Percentiles rank a stretch among this genome's conserved stretches.
These are phyloP conservation scores for Enteromius fasciolatus DNA, from an alignment of 2,797 vertebrate genomes.

Conservation along the genomic window DNA sequence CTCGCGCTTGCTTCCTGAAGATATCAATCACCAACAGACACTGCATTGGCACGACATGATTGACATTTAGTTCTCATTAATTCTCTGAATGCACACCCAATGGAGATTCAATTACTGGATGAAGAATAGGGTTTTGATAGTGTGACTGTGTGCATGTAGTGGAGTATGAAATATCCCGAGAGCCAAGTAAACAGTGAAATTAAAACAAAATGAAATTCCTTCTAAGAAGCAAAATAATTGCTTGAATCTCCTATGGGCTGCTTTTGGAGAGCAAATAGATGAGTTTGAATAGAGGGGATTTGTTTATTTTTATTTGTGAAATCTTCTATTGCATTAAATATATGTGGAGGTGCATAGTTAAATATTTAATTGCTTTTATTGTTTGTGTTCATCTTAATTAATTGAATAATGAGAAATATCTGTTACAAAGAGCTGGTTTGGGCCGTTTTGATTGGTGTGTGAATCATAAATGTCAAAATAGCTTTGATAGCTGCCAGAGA, in stretches of 20 bases:
- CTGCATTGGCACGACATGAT: background rate
- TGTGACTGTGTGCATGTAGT: slow-evolving; percentile 20
- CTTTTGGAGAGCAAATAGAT: background rate
- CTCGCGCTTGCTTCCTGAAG: slow-evolving; percentile 19
- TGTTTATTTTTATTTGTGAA: slow-evolving; percentile 3
- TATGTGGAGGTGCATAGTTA: background rate
- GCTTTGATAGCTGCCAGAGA: background rate
- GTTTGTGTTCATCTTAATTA: background rate
- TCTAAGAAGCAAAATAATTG: slow-evolving; percentile 6
- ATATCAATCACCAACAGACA: slow-evolving; percentile 34
- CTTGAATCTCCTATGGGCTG: background rate
- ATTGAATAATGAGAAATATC: background rate
- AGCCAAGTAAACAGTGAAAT: slow-evolving; percentile 12
- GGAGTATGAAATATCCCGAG: slow-evolving; percentile 14
- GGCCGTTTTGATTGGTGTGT: background rate
- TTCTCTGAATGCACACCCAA: slow-evolving; percentile 13
- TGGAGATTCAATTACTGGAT: slow-evolving; percentile 35
- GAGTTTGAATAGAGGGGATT: background rate
- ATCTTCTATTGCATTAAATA: background rate
- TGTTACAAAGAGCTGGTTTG: background rate
- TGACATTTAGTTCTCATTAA: slow-evolving; percentile 39
- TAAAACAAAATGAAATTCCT: slow-evolving; percentile 39
- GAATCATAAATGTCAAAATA: background rate
- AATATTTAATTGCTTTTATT: slow-evolving; percentile 6
- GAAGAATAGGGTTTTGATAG: slow-evolving; percentile 19